Percentiles rank a stretch among this genome's conserved stretches.
Evolutionary conservation across 2,797 vertebrate species (phyloP).

Genomic region (Astyanax mexicanus): DNA sequence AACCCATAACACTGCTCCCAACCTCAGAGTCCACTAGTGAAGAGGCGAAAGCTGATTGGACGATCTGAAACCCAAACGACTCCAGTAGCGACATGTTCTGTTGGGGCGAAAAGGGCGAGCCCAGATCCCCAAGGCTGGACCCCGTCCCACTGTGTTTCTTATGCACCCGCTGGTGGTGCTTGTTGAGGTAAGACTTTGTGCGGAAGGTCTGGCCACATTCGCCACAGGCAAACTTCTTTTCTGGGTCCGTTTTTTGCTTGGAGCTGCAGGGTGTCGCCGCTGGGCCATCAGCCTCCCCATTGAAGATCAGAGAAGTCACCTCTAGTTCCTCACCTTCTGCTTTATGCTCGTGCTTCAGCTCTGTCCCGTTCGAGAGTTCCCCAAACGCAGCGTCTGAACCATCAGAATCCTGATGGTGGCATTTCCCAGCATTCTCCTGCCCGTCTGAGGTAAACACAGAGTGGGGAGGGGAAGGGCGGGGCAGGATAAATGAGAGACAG

Average conservation of each 20-base stretch:
- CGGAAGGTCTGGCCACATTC: slow-evolving; percentile 98
- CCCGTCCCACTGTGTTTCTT: slow-evolving; percentile 80
- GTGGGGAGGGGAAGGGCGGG: slow-evolving; percentile 26
- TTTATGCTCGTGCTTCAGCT: slow-evolving; percentile 94
- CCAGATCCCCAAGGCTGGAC: slow-evolving; percentile 82
- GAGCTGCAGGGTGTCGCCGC: slow-evolving; percentile 83
- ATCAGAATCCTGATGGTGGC: slow-evolving; percentile 96
- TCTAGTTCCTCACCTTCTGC: slow-evolving; percentile 72
- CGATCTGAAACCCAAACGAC: slow-evolving; percentile 99
- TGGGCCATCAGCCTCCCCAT: slow-evolving; percentile 67
- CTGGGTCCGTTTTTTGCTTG: slow-evolving; percentile 89
- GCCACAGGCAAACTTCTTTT: slow-evolving; percentile 94
- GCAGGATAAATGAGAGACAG: not conserved
- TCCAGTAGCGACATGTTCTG: slow-evolving; percentile 99
- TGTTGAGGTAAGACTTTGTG: slow-evolving; percentile 99
- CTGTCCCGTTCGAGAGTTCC: slow-evolving; percentile 91
- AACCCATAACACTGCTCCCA: slow-evolving; percentile 90
- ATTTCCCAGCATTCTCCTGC: slow-evolving; percentile 86
- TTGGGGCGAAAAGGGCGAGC: slow-evolving; percentile 95
- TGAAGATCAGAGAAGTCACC: slow-evolving; percentile 73
- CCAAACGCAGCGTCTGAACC: slow-evolving; percentile 93
- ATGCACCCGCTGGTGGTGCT: slow-evolving; percentile 98
- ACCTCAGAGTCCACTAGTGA: slow-evolving; percentile 94
- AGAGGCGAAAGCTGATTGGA: slow-evolving; percentile 97
- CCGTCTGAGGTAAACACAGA: slow-evolving; percentile 83